phyloP scores from a whole-genome alignment of 1,140 invertebrate species.

The Tetraneura akinire region DNA sequence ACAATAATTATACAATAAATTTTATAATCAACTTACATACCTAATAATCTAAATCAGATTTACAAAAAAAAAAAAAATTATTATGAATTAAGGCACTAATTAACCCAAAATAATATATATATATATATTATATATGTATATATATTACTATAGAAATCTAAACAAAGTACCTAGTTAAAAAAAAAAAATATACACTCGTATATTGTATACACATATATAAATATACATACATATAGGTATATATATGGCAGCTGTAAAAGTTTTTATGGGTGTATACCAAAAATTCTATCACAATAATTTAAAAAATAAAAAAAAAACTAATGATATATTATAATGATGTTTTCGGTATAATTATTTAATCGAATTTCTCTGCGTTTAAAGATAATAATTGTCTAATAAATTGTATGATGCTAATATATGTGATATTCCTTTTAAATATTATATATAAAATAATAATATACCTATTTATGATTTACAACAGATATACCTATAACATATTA shows the following conservation, averaged over 20 bases:
- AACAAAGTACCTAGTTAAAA: slow-evolving; percentile 37
- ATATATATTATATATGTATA: slow-evolving; percentile 23
- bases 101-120: slow-evolving; percentile 49
- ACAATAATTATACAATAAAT: slow-evolving; percentile 38
- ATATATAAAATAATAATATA: no score
- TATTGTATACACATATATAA: slow-evolving; percentile 6
- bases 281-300: slow-evolving; percentile 43
- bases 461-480: no score
- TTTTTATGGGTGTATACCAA: slow-evolving; percentile 19
- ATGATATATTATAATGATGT: no score
- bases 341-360: no score
- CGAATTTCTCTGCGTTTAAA: no score
- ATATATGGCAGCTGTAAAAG: slow-evolving; percentile 40
- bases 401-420: no score
- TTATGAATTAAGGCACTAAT: slow-evolving; percentile 48
- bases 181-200: neutral
- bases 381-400: no score
- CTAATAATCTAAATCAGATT: slow-evolving; percentile 34
- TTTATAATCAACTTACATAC: slow-evolving; percentile 9
- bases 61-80: slow-evolving; percentile 40
- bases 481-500: no score
- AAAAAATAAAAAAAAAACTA: neutral
- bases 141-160: slow-evolving; percentile 47
- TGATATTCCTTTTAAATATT: no score
- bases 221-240: neutral